phyloP scores from a whole-genome alignment of 1,140 invertebrate genomes.

The Drosophila pallidifrons region DNA sequence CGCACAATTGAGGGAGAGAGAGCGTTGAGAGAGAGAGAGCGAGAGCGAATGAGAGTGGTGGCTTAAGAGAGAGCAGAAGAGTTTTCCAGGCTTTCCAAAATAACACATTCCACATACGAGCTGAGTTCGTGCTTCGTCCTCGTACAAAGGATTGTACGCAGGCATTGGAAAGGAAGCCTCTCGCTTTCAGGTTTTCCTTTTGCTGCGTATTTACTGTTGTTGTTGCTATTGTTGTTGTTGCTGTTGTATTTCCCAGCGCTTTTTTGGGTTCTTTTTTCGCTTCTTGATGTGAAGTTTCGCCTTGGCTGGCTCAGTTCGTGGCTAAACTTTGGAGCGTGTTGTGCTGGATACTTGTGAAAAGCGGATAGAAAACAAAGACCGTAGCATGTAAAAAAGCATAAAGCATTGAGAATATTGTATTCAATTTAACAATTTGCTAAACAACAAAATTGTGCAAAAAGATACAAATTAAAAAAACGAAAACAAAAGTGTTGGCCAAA shows the following conservation, averaged over 20 bases:
- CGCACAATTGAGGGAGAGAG: conserved; percentile 36
- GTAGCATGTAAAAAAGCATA: conserved; percentile 23
- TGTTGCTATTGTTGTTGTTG: too few relatives aligned
- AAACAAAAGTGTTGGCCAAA: conserved; percentile 13
- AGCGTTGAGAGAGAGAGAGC: conserved; percentile 4
- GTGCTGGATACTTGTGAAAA: conserved; percentile 75
- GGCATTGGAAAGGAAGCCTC: conserved; percentile 59
- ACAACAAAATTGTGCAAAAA: conserved; percentile 8
- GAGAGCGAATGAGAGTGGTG: conserved; percentile 28
- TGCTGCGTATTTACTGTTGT: too few relatives aligned
- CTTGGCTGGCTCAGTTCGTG: conserved; percentile 75
- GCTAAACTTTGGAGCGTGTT: conserved; percentile 82
- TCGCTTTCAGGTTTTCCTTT: conserved; percentile 43
- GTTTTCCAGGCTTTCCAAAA: conserved; percentile 75
- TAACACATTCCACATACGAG: conserved; percentile 65
- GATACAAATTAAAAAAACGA: conserved; percentile 1
- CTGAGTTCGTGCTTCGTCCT: conserved; percentile 27
- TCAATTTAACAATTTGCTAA: conserved; percentile 1
- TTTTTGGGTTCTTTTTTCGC: conserved; percentile 43
- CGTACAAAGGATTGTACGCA: conserved; percentile 70
- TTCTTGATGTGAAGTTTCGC: conserved; percentile 53
- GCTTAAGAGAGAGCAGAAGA: conserved; percentile 22
- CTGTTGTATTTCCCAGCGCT: conserved; percentile 2
- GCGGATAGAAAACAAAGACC: conserved; percentile 34
- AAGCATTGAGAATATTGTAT: too few relatives aligned